Base-by-base conservation (phyloP, 2,113 vertebrate genomes). In the Chaenocephalus aceratus region DNA sequence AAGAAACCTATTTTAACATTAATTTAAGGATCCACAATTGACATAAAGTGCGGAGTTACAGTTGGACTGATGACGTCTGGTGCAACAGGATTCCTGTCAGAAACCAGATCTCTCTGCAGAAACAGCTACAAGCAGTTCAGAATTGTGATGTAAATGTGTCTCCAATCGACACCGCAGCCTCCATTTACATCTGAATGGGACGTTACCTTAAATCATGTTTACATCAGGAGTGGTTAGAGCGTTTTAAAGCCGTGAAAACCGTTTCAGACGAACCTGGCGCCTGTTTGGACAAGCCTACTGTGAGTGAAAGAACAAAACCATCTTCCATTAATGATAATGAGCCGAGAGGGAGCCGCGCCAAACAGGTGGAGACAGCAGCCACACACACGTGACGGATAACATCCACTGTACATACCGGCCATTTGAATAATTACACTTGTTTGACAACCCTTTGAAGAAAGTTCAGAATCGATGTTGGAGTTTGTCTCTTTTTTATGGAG, bases 271-370 rank as follows among this genome's bases (percentile, higher is more conserved):
- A 86, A 9, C 73, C 85, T 94, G 94, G 94, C 94, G 93, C 93
- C 94, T 94, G 94, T 94, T 95, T 94, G 83, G 89, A 95, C 93
- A 94, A 90, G 87, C 93, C 90, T 66, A 91, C 93, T 93, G 94
- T 2, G 92, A 57, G 56, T 2, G 92, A 57, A 53, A 9, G 54
- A 68, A 91, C 86, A 91, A 94, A 86, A 83, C 10, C 8, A 53
- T 21, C 62, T 23, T n/a, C 71, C 68, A 81, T 87, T 84, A 62
- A 89, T 89, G 84, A 85, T 74, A 92, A 91, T 86, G 85, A 86
- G 80, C 45, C 77, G 77, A 78, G 87, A 82, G 76, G 41, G 21
- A 69, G 66, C 70, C 61, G 54, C 58, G 64, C 67, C 79, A n/a
- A 82, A 23, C 84, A 90, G 87, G 85, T 86, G 80, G 76, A 87